Evolutionary conservation across 2,888 invertebrate species (phyloP).

Genomic region (Callyntrura sp.): DNA sequence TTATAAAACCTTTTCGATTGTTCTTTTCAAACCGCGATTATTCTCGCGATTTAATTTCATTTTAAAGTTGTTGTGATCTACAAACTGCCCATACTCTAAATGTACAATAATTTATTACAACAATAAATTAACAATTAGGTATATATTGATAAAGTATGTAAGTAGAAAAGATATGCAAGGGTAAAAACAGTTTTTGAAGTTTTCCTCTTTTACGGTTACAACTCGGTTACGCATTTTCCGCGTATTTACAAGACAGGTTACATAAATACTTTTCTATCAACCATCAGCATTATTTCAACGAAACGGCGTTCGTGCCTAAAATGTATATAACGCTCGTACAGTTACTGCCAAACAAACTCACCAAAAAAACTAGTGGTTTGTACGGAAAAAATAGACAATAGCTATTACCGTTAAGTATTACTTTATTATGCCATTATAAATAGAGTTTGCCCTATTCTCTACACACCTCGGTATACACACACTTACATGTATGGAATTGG

Average conservation of each 20-base stretch:
- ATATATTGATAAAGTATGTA: conserved; percentile 25
- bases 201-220: conserved; percentile 28
- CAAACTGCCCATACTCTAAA: too few species aligned
- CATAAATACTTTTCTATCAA: conserved; percentile 28
- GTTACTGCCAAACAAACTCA: too few species aligned
- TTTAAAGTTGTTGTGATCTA: too few species aligned
- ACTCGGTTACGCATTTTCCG: conserved; percentile 13
- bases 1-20: too few species aligned
- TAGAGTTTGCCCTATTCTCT: too few species aligned
- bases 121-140: not conserved
- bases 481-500: too few species aligned
- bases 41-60: too few species aligned
- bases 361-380: conserved; percentile 62
- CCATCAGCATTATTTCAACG: conserved; percentile 31
- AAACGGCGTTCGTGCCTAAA: conserved; percentile 25
- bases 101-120: too few species aligned
- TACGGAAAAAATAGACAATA: conserved; percentile 62
- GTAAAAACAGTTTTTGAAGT: conserved; percentile 57
- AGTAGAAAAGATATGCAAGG: conserved; percentile 76
- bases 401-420: not conserved
- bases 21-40: too few species aligned
- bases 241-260: not conserved
- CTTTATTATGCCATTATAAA: not conserved
- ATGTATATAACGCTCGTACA: conserved; percentile 2
- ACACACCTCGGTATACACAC: too few species aligned